These are phyloP conservation scores for Pomacea maculata DNA, from an alignment of 1,140 invertebrate species.

Conservation along the genomic window DNA sequence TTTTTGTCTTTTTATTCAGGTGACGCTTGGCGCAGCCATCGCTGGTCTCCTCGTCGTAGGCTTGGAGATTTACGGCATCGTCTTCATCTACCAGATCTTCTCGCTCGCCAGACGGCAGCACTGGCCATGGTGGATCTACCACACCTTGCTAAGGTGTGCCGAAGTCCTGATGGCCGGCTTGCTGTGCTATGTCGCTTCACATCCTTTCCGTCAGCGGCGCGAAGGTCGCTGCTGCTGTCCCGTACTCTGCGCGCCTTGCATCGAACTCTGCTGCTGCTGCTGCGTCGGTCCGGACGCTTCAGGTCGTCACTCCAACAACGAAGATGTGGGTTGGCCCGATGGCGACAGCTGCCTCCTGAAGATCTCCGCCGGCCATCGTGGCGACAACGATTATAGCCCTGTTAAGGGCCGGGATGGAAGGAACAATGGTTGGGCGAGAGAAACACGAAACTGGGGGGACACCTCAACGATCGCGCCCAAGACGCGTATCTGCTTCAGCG, in stretches of 20 bases:
- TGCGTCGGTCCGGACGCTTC: conserved; percentile 9
- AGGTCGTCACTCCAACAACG: neutral
- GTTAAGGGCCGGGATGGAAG: neutral
- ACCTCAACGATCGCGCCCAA: neutral
- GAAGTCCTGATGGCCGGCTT: conserved; percentile 85
- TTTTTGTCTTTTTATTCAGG: conserved; percentile 61
- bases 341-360: neutral
- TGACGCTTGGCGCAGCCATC: conserved; percentile 84
- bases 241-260: conserved; percentile 26
- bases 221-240: conserved; percentile 10
- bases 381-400: neutral
- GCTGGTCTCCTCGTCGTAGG: conserved; percentile 82
- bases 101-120: conserved; percentile 57
- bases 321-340: conserved; percentile 7
- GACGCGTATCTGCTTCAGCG: conserved; percentile 30
- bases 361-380: neutral
- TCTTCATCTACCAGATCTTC: conserved; percentile 74
- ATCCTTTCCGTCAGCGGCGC: conserved; percentile 49
- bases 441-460: neutral
- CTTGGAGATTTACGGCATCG: conserved; percentile 84
- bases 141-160: conserved; percentile 82
- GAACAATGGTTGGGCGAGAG: neutral
- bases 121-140: conserved; percentile 91
- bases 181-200: conserved; percentile 82
- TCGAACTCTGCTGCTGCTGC: conserved; percentile 24